Evolutionary conservation across 2,113 vertebrate species (phyloP).

Genomic region (Ophiodon elongatus): DNA sequence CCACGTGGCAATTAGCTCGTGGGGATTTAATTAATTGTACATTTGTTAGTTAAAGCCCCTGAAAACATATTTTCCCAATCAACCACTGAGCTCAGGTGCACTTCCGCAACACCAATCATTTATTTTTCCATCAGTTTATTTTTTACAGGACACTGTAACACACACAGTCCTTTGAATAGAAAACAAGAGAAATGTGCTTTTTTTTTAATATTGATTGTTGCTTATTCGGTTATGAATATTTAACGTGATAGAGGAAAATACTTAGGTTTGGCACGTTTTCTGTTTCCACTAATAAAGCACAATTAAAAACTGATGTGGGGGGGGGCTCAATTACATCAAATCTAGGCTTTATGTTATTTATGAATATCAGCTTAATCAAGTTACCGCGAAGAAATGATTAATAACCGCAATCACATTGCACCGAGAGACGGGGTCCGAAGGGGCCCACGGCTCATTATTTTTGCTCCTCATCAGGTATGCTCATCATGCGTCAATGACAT

Average conservation of each 20-base stretch:
- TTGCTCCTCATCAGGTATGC: neutral
- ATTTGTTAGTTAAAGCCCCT: constrained; percentile 4
- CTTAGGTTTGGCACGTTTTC: neutral
- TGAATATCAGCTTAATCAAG: neutral
- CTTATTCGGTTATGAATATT: constrained; percentile 6
- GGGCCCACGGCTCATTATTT: no score
- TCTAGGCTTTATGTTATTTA: neutral
- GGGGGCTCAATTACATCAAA: neutral
- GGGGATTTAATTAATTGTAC: neutral
- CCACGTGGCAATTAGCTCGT: neutral
- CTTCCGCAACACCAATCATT: neutral
- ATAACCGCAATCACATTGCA: neutral
- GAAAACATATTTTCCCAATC: neutral
- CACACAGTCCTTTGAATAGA: neutral
- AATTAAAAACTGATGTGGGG: neutral
- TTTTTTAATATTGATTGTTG: neutral
- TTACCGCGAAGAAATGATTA: neutral
- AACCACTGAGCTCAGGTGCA: neutral
- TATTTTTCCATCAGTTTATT: no score
- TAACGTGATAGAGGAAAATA: neutral
- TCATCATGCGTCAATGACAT: neutral
- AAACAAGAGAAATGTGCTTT: neutral
- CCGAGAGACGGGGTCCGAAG: neutral
- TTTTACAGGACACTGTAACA: neutral
- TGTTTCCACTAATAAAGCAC: neutral